Percentiles rank a stretch among this genome's conserved stretches.
phyloP scores from a whole-genome alignment of 2,888 invertebrate genomes.

The Orchestes rusci region DNA sequence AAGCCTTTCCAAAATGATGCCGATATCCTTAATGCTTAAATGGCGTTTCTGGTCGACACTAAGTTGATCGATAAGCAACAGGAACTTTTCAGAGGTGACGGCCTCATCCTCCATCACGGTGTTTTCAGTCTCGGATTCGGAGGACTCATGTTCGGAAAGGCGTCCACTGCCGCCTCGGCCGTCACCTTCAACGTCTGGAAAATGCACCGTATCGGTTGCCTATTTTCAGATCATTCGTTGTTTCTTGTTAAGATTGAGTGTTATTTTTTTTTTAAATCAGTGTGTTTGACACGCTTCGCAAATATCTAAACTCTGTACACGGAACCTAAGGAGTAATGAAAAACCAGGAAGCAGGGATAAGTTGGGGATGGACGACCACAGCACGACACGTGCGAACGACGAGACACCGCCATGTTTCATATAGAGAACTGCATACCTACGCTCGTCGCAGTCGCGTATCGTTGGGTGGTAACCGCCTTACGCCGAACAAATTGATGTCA shows the following conservation, averaged over 20 bases:
- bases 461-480: too few relatives aligned
- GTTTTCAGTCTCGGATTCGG: slow-evolving; percentile 89
- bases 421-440: too few relatives aligned
- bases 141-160: slow-evolving; percentile 70
- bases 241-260: slow-evolving; percentile 17
- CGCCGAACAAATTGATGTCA: too few relatives aligned
- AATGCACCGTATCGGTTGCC: slow-evolving; percentile 24
- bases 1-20: slow-evolving; percentile 85
- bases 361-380: background rate
- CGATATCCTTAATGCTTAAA: slow-evolving; percentile 90
- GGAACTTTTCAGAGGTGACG: slow-evolving; percentile 84
- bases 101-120: slow-evolving; percentile 88
- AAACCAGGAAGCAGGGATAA: too few relatives aligned
- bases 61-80: slow-evolving; percentile 86
- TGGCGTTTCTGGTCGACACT: slow-evolving; percentile 89
- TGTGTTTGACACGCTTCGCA: too few relatives aligned
- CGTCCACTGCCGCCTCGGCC: slow-evolving; percentile 38
- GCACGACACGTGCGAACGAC: too few relatives aligned
- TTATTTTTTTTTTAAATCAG: too few relatives aligned
- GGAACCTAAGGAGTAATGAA: too few relatives aligned
- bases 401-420: too few relatives aligned
- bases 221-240: slow-evolving; percentile 25
- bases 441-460: too few relatives aligned
- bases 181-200: slow-evolving; percentile 32
- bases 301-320: too few relatives aligned